These are phyloP conservation scores for Leucoptera coffeella DNA, from an alignment of 2,888 invertebrate genomes.

Conservation along the genomic window DNA sequence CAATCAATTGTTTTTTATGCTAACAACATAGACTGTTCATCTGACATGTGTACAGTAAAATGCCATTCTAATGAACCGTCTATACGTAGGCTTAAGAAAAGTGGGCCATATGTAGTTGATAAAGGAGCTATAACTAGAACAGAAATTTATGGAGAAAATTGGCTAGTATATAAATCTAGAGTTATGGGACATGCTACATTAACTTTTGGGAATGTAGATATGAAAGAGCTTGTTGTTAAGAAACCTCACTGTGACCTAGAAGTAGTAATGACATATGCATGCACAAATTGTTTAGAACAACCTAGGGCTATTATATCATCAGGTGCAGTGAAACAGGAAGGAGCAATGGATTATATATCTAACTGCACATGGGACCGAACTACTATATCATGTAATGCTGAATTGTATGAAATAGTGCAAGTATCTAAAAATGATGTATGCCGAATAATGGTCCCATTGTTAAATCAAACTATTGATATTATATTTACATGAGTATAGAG, in stretches of 20 bases:
- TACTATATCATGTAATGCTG: background rate
- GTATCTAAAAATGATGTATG: background rate
- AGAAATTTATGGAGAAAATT: background rate
- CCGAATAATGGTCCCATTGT: background rate
- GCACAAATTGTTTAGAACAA: background rate
- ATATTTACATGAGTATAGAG: background rate
- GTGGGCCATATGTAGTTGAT: background rate
- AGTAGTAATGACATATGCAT: background rate
- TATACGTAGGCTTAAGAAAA: background rate
- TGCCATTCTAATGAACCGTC: background rate
- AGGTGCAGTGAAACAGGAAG: background rate
- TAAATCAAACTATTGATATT: background rate
- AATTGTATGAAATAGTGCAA: background rate
- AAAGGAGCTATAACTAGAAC: background rate
- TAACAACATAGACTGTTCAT: background rate
- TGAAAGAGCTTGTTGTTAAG: background rate
- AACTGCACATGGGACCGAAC: background rate
- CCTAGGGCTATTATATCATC: background rate
- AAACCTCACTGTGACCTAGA: background rate
- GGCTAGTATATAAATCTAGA: background rate
- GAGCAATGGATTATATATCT: background rate
- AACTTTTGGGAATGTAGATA: background rate
- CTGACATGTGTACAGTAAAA: background rate
- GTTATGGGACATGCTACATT: background rate
- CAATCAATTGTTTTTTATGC: background rate